phyloP scores from a whole-genome alignment of 30 jellyfish, hydroid and myxozoan species.

The Aurelia sp. region DNA sequence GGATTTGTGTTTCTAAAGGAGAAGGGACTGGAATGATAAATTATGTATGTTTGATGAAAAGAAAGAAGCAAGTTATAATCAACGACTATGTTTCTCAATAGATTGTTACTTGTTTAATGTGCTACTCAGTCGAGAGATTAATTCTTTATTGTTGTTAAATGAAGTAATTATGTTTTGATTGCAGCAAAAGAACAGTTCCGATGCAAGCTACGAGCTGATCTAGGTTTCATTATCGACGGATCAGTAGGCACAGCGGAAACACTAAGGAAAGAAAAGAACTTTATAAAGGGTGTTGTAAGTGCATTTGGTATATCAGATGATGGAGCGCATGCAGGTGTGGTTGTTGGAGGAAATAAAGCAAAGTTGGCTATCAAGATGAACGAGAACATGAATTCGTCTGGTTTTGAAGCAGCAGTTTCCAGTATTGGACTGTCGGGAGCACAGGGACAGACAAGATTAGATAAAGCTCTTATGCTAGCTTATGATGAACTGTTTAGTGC shows the following conservation, averaged over 20 bases:
- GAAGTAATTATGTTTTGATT: background rate
- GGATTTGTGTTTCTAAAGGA: too few relatives aligned
- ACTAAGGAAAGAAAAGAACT: slow-evolving; percentile 20
- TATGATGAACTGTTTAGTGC: slow-evolving; percentile 33
- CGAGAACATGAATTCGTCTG: slow-evolving; percentile 1
- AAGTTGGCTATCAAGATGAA: slow-evolving; percentile 22
- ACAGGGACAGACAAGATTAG: slow-evolving; percentile 32
- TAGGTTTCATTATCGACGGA: slow-evolving; percentile 32
- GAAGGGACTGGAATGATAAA: too few relatives aligned
- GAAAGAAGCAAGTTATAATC: too few relatives aligned
- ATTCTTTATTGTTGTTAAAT: too few relatives aligned
- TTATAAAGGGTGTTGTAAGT: slow-evolving; percentile 37
- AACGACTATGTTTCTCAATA: too few relatives aligned
- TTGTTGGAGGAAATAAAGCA: slow-evolving; percentile 13
- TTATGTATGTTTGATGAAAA: too few relatives aligned
- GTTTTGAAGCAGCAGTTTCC: slow-evolving; percentile 48
- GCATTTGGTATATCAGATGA: slow-evolving; percentile 13
- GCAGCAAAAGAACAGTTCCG: slow-evolving; percentile 19
- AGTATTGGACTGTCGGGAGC: background rate
- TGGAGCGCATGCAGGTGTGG: slow-evolving; percentile 55
- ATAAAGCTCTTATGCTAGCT: slow-evolving; percentile 35
- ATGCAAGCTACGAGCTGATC: slow-evolving; percentile 37
- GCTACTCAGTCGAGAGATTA: too few relatives aligned
- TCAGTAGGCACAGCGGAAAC: slow-evolving; percentile 7
- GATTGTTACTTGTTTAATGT: too few relatives aligned